phyloP scores from a whole-genome alignment of 2,888 invertebrate genomes.

The Dynastes hyllus region DNA sequence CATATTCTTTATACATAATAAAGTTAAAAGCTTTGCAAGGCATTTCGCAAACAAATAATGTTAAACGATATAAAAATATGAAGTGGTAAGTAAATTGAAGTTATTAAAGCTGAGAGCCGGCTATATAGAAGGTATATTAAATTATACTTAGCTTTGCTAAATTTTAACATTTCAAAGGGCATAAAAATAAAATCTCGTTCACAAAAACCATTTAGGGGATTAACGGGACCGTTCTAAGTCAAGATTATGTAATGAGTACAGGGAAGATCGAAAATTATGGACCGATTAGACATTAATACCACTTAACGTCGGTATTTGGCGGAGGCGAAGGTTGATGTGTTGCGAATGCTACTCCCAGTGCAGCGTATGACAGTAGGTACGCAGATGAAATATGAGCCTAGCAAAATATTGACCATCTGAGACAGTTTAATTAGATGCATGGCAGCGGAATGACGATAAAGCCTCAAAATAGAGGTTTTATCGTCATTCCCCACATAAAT shows the following conservation, averaged over 20 bases:
- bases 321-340: background rate
- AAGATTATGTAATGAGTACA: background rate
- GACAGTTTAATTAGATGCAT: constrained; percentile 36
- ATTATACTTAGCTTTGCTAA: background rate
- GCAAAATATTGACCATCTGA: constrained; percentile 37
- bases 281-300: background rate
- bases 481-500: background rate
- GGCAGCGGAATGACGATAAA: constrained; percentile 18
- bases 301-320: background rate
- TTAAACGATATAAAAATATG: too few species aligned
- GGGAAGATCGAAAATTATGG: background rate
- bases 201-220: background rate
- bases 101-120: too few species aligned
- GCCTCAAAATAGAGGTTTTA: background rate
- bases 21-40: too few species aligned
- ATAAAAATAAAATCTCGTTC: constrained; percentile 20
- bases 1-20: too few species aligned
- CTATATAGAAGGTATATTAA: background rate
- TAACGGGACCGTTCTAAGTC: background rate
- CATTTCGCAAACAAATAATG: too few species aligned
- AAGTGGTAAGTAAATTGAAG: too few species aligned
- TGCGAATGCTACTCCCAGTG: constrained; percentile 1
- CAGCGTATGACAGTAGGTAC: background rate
- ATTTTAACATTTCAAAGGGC: background rate
- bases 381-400: constrained; percentile 21